Base-by-base conservation (phyloP, 2,113 vertebrate species). In the Mesocricetus auratus region DNA sequence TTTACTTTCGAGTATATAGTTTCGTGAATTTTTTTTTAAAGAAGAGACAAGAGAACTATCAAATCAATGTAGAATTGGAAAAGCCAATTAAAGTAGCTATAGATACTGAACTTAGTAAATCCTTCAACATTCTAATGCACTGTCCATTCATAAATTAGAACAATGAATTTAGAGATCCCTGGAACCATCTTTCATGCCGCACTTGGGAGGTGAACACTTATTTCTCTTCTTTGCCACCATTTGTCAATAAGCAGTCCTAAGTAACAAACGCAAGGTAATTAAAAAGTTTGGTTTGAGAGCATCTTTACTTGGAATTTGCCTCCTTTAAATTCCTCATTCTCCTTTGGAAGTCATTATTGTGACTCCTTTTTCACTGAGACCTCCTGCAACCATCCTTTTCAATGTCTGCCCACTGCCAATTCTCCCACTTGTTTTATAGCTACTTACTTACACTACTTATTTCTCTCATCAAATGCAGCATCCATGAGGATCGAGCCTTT, bases 91-190 rank as follows among this genome's bases (percentile, higher is more conserved):
- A 69, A 86, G 68, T 31, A 64, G 33, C 3, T 81, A 79, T 64
- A 78, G 42, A 74, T 91, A n/a, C 26, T 93, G 45, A 96, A 64
- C 2, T 39, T 86, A 75, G 36, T 71, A 89, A 94, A 53, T 78
- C 5, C 10, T 92, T 11, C 7, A 64, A 42, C 73, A 45, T 5
- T 69, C n/a, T 10, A 39, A 5, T 36, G 26, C 58, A 8, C 5
- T 53, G 6, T 89, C 13, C 19, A 24, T 24, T 86, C 66, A 91
- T 7, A 68, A 60, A 90, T 42, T 81, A 93, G 87, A 90, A 86
- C 69, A 77, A 89, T 1, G 36, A 12, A 13, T 42, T 69, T 92
- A 68, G 26, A 74, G 56, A 77, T 13, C 26, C 6, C 13, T 73
- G 2, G 24, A 60, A 53, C 74, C 16, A 56, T 87, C 58, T 86